phyloP scores from a whole-genome alignment of 2,797 vertebrate genomes.

The Myoxocephalus aenaeus region DNA sequence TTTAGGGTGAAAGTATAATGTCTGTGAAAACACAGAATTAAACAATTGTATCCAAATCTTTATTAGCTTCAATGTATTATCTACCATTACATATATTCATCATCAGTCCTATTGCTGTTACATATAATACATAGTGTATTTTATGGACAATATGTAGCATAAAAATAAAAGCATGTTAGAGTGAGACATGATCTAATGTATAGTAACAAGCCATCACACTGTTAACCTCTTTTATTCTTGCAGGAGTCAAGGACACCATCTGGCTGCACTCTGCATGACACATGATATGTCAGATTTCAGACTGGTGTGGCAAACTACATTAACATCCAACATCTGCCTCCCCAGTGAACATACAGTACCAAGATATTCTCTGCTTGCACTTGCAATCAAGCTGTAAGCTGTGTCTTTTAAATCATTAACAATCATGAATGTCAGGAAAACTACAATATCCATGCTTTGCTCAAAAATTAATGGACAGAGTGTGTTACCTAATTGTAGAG shows the following conservation, averaged over 20 bases:
- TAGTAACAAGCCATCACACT: conserved; percentile 56
- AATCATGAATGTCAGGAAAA: background rate
- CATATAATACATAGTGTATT: conserved; percentile 4
- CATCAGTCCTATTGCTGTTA: background rate
- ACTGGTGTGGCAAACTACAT: conserved; percentile 62
- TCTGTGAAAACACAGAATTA: background rate
- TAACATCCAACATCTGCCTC: conserved; percentile 68
- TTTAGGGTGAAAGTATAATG: background rate
- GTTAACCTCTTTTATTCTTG: conserved; percentile 62
- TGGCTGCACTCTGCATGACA: conserved; percentile 71
- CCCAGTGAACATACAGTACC: conserved; percentile 31
- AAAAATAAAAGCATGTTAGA: conserved; percentile 39
- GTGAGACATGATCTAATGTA: conserved; percentile 58
- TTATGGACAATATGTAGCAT: conserved; percentile 11
- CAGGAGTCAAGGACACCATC: conserved; percentile 79
- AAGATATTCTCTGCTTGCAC: background rate
- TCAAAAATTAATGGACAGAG: background rate
- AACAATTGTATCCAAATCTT: background rate
- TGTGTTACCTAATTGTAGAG: background rate
- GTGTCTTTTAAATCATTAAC: conserved; percentile 5
- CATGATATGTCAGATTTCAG: conserved; percentile 67
- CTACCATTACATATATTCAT: background rate
- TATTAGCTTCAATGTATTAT: background rate
- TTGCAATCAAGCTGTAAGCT: conserved; percentile 2
- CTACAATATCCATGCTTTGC: background rate